A percentile compares a stretch with the other conserved stretches of the same genome.
These are phyloP conservation scores for Xenopus tropicalis DNA, from an alignment of 2,113 vertebrate genomes.

Conservation along the genomic window UCB_Xtro_10.0 CM004450.2:62183501-62184000, in stretches of 20 bases:
- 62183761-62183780: not conserved
- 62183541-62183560: slow-evolving; percentile 43
- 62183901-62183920: too few species aligned
- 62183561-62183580: slow-evolving; percentile 39
- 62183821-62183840: not conserved
- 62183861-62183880: too few species aligned
- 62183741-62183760: not conserved
- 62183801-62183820: not conserved
- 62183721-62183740: not conserved
- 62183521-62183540: slow-evolving; percentile 42
- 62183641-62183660: slow-evolving; percentile 10
- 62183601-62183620: not conserved
- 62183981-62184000: too few species aligned
- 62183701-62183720: not conserved
- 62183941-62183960: too few species aligned
- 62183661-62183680: not conserved
- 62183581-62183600: slow-evolving; percentile 28
- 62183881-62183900: too few species aligned
- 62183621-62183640: slow-evolving; percentile 28
- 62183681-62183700: slow-evolving; percentile 8
- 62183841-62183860: not conserved
- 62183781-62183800: not conserved
- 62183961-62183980: too few species aligned
- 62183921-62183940: too few species aligned
- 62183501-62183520: not conserved